phyloP scores from a whole-genome alignment of 2,113 vertebrate genomes.

The Artemisiospiza belli region DNA sequence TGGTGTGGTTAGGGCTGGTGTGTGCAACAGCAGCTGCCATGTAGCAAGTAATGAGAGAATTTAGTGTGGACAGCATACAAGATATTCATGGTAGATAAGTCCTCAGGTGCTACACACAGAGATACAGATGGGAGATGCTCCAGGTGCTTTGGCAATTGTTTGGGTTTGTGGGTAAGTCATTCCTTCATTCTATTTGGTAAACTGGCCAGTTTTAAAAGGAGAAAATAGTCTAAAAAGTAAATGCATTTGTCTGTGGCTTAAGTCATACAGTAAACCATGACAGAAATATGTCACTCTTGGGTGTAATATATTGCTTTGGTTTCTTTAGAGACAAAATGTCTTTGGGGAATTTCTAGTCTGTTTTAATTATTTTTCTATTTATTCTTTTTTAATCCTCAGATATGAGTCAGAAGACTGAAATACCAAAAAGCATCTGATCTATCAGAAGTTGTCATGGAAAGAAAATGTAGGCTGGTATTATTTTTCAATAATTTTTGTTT shows the following conservation, averaged over 20 bases:
- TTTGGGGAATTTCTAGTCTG: background rate
- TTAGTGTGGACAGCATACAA: background rate
- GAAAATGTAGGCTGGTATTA: background rate
- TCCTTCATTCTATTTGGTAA: background rate
- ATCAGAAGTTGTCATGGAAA: conserved; percentile 1
- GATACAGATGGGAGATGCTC: background rate
- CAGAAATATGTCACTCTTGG: background rate
- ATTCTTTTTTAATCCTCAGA: conserved; percentile 38
- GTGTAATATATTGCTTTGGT: background rate
- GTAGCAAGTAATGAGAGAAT: background rate
- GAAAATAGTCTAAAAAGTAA: background rate
- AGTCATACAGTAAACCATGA: background rate
- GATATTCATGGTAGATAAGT: background rate
- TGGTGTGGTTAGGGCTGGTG: background rate
- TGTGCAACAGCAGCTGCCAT: background rate
- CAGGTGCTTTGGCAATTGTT: background rate
- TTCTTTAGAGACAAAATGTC: background rate
- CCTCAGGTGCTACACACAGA: background rate
- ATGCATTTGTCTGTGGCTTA: background rate
- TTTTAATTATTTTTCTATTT: background rate
- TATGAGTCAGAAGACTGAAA: conserved; percentile 77
- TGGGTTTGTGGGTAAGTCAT: background rate
- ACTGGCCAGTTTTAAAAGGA: background rate
- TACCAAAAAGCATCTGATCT: background rate
- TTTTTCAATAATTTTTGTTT: conserved; percentile 21